A percentile compares a stretch with the other conserved stretches of the same genome.
Evolutionary conservation across 2,888 invertebrate genomes (phyloP).

Genomic region (Troglohyphantes excavatus): DNA sequence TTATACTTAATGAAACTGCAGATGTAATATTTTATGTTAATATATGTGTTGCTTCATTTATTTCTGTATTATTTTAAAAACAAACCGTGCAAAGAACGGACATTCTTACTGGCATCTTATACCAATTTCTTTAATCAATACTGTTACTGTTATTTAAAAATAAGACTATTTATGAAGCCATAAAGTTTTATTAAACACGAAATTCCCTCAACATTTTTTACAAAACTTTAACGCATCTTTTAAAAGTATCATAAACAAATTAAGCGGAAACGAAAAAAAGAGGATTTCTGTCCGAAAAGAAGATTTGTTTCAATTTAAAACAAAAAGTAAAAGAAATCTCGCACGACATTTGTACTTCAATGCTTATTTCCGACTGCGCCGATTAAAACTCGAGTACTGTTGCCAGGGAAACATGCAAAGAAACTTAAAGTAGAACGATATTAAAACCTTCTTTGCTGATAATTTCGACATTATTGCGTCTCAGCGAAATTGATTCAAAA

Average conservation of each 20-base stretch:
- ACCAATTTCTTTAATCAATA: too few species aligned
- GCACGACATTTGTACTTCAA: neutral
- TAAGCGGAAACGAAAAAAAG: neutral
- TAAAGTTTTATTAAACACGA: too few species aligned
- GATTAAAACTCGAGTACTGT: constrained; percentile 40
- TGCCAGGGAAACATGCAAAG: constrained; percentile 26
- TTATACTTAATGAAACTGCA: too few species aligned
- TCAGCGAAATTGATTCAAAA: constrained; percentile 44
- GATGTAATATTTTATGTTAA: too few species aligned
- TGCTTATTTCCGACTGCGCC: neutral
- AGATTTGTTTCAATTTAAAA: neutral
- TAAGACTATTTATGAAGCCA: too few species aligned
- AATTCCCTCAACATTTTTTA: too few species aligned
- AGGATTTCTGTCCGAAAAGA: neutral
- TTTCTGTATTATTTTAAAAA: too few species aligned
- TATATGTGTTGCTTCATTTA: too few species aligned
- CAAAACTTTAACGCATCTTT: neutral
- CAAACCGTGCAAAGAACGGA: too few species aligned
- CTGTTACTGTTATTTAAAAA: too few species aligned
- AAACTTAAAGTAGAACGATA: neutral
- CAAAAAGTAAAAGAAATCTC: neutral
- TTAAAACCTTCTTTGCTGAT: constrained; percentile 24
- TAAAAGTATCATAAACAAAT: constrained; percentile 3
- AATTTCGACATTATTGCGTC: constrained; percentile 15
- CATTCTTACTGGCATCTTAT: too few species aligned